A percentile compares a stretch with the other conserved stretches of the same genome.
Conservation (phyloP, 1,140 invertebrate genomes). For the Drosophila kepulauana region DNA sequence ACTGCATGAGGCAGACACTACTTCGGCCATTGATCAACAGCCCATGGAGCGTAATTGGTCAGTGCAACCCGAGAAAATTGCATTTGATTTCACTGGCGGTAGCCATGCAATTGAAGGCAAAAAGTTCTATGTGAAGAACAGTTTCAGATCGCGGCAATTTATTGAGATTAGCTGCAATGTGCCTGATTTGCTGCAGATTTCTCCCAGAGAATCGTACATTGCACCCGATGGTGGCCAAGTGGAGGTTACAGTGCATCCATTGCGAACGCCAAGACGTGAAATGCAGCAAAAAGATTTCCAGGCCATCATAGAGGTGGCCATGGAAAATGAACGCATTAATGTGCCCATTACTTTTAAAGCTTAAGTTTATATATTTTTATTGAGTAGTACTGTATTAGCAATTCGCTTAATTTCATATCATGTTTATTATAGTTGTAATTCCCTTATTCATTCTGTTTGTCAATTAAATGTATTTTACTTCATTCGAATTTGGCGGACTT, state of each 20-base stretch:
- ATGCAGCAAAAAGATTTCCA: conserved; percentile 29
- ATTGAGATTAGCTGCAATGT: conserved; percentile 70
- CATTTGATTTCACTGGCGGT: conserved; percentile 38
- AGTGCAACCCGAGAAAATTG: conserved; percentile 52
- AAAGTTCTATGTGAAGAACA: conserved; percentile 59
- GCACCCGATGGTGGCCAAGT: conserved; percentile 68
- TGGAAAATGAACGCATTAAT: conserved; percentile 77
- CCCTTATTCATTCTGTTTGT: conserved; percentile 4
- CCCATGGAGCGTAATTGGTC: conserved; percentile 63
- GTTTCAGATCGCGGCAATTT: conserved; percentile 67
- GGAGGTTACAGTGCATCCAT: conserved; percentile 59
- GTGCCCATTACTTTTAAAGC: conserved; percentile 69
- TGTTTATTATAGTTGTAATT: conserved; percentile 10
- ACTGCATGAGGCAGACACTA: conserved; percentile 58
- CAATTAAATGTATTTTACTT: not conserved
- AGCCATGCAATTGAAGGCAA: conserved; percentile 9
- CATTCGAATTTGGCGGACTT: too few relatives aligned
- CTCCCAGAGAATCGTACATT: conserved; percentile 67
- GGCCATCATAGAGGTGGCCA: conserved; percentile 56
- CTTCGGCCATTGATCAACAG: conserved; percentile 38
- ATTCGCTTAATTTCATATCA: not conserved
- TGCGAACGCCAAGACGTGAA: conserved; percentile 37
- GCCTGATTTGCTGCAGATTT: conserved; percentile 58
- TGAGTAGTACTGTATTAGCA: conserved; percentile 7
- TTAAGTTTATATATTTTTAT: conserved; percentile 38